phyloP scores from a whole-genome alignment of 2,113 vertebrate species.

The Motacilla tschutschensis region DNA sequence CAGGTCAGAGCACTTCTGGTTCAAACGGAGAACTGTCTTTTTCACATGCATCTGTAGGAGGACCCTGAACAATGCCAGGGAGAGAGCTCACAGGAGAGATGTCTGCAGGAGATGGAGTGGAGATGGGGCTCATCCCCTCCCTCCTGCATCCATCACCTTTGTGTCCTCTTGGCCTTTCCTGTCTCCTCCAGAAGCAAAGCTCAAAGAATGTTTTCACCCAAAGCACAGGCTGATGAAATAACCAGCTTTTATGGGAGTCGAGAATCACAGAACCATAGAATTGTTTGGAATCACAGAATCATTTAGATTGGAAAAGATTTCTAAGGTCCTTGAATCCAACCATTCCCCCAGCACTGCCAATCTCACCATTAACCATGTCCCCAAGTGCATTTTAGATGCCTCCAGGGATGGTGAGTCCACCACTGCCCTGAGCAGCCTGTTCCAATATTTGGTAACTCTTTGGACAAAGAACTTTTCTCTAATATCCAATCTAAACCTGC shows the following conservation, averaged over 20 bases:
- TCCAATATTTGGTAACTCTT: background rate
- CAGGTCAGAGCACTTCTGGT: background rate
- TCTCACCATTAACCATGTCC: background rate
- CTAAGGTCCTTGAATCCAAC: background rate
- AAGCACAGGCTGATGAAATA: background rate
- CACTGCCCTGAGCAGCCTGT: background rate
- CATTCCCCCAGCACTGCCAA: background rate
- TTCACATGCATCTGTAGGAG: background rate
- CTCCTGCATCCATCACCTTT: background rate
- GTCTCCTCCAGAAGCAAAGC: background rate
- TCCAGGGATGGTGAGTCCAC: background rate
- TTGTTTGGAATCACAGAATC: background rate
- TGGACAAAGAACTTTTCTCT: background rate
- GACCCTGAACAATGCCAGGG: background rate
- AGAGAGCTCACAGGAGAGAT: background rate
- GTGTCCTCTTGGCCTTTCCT: background rate
- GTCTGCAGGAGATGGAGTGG: background rate
- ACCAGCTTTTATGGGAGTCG: background rate
- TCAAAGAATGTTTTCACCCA: accelerated
- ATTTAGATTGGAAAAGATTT: background rate
- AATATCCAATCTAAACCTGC: background rate
- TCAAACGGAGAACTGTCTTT: background rate
- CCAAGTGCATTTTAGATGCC: background rate
- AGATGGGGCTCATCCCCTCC: background rate
- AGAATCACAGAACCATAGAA: background rate